Conservation (phyloP, 2,113 vertebrate genomes). For the Orientallactaga bullata region DNA sequence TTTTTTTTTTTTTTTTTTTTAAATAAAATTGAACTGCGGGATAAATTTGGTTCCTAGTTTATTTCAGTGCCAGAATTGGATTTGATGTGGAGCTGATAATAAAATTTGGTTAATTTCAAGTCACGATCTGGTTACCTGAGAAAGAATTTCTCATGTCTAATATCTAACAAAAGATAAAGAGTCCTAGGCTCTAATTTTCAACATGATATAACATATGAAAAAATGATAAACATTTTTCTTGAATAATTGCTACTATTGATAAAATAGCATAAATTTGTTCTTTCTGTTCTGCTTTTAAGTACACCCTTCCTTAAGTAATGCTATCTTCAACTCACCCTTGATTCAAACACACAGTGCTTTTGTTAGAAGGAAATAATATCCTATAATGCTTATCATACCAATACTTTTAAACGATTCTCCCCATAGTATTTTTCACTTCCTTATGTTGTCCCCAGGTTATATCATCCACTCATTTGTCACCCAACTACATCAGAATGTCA, state of each 20-base stretch:
- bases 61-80: not conserved
- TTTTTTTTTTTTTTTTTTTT: too few species aligned
- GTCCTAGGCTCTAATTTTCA: not conserved
- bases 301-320: not conserved
- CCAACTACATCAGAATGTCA: not conserved
- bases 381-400: not conserved
- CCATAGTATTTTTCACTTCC: not conserved
- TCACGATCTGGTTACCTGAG: not conserved
- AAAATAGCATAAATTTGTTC: conserved; percentile 25
- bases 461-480: not conserved
- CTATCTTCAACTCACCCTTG: not conserved
- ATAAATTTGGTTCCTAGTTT: not conserved
- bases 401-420: not conserved
- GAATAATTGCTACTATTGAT: not conserved
- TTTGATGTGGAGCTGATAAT: not conserved
- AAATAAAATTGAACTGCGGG: not conserved
- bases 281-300: not conserved
- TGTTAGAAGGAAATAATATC: not conserved
- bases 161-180: not conserved
- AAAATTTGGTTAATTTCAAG: not conserved
- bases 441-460: not conserved
- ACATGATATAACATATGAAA: not conserved
- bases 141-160: not conserved
- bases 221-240: not conserved
- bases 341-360: not conserved